Base-by-base conservation (phyloP, 2,797 vertebrate genomes). In the Paguma larvata region DNA sequence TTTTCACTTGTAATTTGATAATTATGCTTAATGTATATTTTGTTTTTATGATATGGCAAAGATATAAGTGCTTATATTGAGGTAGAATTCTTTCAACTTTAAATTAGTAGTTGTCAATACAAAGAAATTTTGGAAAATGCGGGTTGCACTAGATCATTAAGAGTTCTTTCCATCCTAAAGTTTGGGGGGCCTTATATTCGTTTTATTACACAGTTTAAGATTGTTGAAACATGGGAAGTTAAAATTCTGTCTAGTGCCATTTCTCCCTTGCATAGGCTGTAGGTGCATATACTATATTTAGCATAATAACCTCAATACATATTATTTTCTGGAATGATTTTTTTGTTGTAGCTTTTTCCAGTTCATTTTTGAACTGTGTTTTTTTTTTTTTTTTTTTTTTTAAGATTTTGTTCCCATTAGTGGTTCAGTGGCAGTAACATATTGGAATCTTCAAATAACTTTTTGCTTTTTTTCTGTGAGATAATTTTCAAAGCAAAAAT, bases 1-100 rank as follows among this genome's bases (percentile, higher is more conserved):
- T 77, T 87, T 87, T 90, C 62, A 65, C 79, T 85, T 92, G 92
- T 82, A 62, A 92, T 82, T 91, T 82, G 80, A 41, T 56, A 82
- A 14, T 80, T 53, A 46, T 77, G 7, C 18, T 83, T 65, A 46
- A 34, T 85, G 27, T 84, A 15, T 63, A 46, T 15, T 79, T 70
- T 91, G 15, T 65, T 85, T 62, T 91, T 68, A 70, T 87, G 14
- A 51, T 73, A 73, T 65, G 21, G 25, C 70, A 46, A 89, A 25
- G 12, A 38, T 77, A 30, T 59, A 79, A 82, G 32, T 73, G 13
- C 27, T 94, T 10, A 46, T 88, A n/a, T 16, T 70, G 53, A 67
- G 44, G 30, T 95, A 62, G 82, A 77, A 70, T 82, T 93, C 30
- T 83, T 90, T 87, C 4, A 85, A 12, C 38, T 95, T 86, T 48